Evolutionary conservation across 2,888 invertebrate genomes (phyloP).

Genomic region (Xestia xanthographa): DNA sequence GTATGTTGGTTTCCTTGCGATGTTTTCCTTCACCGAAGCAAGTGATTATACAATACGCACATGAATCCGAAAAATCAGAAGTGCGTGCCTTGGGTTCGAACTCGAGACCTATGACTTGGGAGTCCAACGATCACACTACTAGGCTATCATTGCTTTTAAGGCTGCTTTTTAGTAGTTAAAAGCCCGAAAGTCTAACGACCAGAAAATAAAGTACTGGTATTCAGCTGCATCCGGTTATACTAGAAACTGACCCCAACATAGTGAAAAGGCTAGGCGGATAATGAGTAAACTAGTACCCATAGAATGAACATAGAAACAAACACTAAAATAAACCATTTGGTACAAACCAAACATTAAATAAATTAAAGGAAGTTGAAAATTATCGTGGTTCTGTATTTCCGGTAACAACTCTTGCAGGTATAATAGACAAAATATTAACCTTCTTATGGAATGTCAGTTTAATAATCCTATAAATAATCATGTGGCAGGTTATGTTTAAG

Average conservation of each 20-base stretch:
- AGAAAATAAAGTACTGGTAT: background rate
- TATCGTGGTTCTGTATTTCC: conserved; percentile 5
- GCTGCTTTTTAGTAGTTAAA: too few species aligned
- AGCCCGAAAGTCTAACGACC: background rate
- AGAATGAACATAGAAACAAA: background rate
- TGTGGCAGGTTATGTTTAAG: background rate
- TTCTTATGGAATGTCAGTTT: background rate
- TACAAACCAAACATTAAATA: background rate
- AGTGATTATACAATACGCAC: too few species aligned
- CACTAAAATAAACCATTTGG: background rate
- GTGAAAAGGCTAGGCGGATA: background rate
- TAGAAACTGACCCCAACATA: background rate
- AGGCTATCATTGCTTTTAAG: too few species aligned
- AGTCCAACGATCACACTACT: too few species aligned
- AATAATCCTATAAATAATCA: background rate
- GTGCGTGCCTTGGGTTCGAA: too few species aligned
- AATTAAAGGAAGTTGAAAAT: conserved; percentile 24
- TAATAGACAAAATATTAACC: conserved; percentile 14
- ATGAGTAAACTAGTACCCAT: background rate
- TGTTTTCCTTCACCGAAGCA: too few species aligned
- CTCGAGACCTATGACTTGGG: too few species aligned
- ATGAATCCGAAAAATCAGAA: too few species aligned
- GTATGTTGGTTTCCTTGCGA: too few species aligned
- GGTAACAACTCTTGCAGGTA: background rate
- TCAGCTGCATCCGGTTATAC: background rate